Evolutionary conservation across 2,888 invertebrate species (phyloP).

Genomic region (Eristalis pertinax): DNA sequence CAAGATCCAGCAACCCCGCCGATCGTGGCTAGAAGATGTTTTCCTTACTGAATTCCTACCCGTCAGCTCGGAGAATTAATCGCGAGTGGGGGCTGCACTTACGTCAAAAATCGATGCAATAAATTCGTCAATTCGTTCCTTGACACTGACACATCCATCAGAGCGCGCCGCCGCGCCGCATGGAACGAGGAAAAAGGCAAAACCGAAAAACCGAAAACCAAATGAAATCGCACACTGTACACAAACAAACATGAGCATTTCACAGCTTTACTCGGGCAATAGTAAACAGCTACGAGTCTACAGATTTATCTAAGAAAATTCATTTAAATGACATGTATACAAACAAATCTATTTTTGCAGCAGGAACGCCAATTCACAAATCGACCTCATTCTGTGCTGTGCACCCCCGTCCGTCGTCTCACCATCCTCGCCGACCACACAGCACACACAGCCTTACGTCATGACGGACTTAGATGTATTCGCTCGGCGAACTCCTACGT

Average conservation of each 20-base stretch:
- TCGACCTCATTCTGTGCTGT: slow-evolving; percentile 39
- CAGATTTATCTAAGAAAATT: slow-evolving; percentile 21
- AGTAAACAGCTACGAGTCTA: slow-evolving; percentile 1
- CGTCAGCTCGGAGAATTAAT: too few relatives aligned
- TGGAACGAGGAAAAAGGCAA: not conserved
- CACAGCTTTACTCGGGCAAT: slow-evolving; percentile 18
- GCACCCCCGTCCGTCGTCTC: not conserved
- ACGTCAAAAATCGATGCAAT: not conserved
- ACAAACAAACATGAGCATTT: not conserved
- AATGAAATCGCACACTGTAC: slow-evolving; percentile 21
- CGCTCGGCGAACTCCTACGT: not conserved
- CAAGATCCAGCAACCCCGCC: too few relatives aligned
- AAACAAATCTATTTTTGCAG: slow-evolving; percentile 43
- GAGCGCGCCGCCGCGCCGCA: not conserved
- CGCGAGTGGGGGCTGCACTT: too few relatives aligned
- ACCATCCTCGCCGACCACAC: too few relatives aligned
- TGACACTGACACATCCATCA: not conserved
- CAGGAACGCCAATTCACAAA: slow-evolving; percentile 41
- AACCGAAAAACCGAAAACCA: not conserved
- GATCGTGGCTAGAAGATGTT: too few relatives aligned
- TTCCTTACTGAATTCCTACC: too few relatives aligned
- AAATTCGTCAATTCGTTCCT: not conserved
- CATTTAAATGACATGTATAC: slow-evolving; percentile 18
- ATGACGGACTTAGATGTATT: not conserved
- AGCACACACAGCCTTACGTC: slow-evolving; percentile 21